Conservation (phyloP, 2,113 vertebrate genomes). For the Bufo gargarizans region DNA sequence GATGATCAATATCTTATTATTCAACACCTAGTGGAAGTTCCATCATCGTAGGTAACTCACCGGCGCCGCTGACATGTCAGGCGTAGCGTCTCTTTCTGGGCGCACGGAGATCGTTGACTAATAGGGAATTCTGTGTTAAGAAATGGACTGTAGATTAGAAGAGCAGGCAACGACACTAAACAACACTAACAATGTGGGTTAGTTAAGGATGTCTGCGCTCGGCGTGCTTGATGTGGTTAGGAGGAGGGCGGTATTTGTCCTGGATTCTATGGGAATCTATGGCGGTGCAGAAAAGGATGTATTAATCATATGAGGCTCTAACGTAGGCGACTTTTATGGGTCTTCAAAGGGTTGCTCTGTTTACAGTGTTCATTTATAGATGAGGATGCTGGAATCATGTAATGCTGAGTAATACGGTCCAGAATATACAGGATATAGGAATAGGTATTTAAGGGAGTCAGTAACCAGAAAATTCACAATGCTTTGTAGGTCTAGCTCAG, state of each 20-base stretch:
- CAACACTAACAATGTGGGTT: slow-evolving; percentile 33
- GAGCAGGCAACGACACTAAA: neutral
- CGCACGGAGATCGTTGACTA: neutral
- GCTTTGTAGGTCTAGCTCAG: too few species aligned
- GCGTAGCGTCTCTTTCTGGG: too few species aligned
- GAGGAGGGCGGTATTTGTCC: neutral
- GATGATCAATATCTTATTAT: neutral
- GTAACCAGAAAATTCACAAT: too few species aligned
- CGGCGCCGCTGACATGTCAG: neutral
- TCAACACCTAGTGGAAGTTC: neutral
- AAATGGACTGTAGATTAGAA: neutral
- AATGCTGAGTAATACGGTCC: neutral
- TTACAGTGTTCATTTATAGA: slow-evolving; percentile 8
- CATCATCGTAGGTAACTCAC: neutral
- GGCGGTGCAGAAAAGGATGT: neutral
- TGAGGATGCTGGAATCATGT: neutral
- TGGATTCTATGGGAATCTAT: neutral
- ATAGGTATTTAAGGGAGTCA: too few species aligned
- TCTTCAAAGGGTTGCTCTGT: slow-evolving; percentile 4
- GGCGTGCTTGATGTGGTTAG: neutral
- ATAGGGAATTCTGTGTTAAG: neutral
- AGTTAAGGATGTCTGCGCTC: slow-evolving; percentile 22
- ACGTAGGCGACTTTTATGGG: neutral
- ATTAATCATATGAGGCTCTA: neutral
- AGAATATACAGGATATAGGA: too few species aligned